These are phyloP conservation scores for Leptobrachium ailaonicum DNA, from an alignment of 2,113 vertebrate genomes.

Conservation along the genomic window DNA sequence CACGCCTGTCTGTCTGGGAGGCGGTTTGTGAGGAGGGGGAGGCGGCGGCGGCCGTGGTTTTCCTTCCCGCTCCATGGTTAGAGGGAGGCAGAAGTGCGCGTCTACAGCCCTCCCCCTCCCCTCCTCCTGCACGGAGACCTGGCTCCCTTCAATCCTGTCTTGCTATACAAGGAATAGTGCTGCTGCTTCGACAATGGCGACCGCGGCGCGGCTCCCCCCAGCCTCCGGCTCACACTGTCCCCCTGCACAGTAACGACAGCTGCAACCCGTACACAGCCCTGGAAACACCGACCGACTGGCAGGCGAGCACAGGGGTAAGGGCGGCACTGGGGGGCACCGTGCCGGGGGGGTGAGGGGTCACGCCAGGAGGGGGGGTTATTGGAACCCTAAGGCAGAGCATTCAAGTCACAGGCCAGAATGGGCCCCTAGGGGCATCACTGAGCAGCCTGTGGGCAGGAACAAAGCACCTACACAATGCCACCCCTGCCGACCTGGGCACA, in stretches of 20 bases:
- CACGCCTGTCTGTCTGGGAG: not conserved
- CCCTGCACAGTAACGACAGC: conserved; percentile 4
- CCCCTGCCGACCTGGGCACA: too few relatives aligned
- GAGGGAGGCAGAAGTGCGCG: conserved; percentile 37
- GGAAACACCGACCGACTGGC: not conserved
- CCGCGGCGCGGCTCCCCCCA: conserved; percentile 7
- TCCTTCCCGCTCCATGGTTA: conserved; percentile 46
- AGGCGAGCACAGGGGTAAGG: not conserved
- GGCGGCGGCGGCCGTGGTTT: conserved; percentile 19
- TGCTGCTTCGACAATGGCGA: conserved; percentile 37
- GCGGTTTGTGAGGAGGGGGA: conserved; percentile 29
- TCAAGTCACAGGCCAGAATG: too few relatives aligned
- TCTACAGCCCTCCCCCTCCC: conserved; percentile 20
- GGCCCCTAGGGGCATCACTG: too few relatives aligned
- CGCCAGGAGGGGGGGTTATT: not conserved
- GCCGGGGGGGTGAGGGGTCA: not conserved
- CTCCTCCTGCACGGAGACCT: conserved; percentile 25
- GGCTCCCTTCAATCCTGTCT: conserved; percentile 37
- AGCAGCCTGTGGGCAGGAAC: too few relatives aligned
- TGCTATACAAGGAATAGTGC: conserved; percentile 1
- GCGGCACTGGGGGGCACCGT: conserved; percentile 14
- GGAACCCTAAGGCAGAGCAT: too few relatives aligned
- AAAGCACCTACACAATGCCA: too few relatives aligned
- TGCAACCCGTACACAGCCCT: not conserved
- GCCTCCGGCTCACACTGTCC: not conserved